These are phyloP conservation scores for Hypotaenidia okinawae DNA, from an alignment of 2,797 vertebrate genomes.

Conservation along the genomic window DNA sequence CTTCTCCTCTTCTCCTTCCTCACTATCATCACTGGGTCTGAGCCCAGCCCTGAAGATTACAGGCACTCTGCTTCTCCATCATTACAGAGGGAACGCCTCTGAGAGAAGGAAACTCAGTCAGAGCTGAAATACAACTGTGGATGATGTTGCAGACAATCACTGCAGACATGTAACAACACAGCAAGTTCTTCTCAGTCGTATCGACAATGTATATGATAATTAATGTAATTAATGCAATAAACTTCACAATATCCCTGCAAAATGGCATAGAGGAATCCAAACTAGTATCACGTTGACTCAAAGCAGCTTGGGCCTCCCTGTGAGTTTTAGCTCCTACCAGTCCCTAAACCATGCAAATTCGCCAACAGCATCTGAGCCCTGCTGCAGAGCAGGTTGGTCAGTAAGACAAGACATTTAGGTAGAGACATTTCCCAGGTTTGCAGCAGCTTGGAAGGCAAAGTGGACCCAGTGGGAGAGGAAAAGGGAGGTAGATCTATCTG, in stretches of 20 bases:
- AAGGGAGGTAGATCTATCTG: background rate
- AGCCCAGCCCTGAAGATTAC: background rate
- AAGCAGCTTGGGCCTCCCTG: background rate
- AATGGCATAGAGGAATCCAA: background rate
- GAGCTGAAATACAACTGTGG: background rate
- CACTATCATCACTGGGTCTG: background rate
- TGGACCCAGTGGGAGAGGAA: background rate
- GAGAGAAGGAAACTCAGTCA: background rate
- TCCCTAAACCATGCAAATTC: background rate
- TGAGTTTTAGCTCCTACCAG: background rate
- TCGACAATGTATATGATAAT: background rate
- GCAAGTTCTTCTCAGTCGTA: background rate
- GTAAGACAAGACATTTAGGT: background rate
- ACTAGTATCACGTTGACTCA: background rate
- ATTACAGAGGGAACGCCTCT: background rate
- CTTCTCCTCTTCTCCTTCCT: background rate
- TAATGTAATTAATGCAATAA: background rate
- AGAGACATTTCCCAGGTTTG: background rate
- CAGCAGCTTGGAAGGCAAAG: background rate
- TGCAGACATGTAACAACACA: background rate
- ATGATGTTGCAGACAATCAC: background rate
- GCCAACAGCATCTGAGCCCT: background rate
- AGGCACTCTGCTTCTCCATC: background rate
- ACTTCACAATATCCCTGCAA: background rate
- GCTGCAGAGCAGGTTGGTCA: background rate